Percentiles rank a stretch among this genome's conserved stretches.
These are phyloP conservation scores for Anguilla pacifica DNA, from an alignment of 2,797 vertebrate species.

Conservation along the genomic window DNA sequence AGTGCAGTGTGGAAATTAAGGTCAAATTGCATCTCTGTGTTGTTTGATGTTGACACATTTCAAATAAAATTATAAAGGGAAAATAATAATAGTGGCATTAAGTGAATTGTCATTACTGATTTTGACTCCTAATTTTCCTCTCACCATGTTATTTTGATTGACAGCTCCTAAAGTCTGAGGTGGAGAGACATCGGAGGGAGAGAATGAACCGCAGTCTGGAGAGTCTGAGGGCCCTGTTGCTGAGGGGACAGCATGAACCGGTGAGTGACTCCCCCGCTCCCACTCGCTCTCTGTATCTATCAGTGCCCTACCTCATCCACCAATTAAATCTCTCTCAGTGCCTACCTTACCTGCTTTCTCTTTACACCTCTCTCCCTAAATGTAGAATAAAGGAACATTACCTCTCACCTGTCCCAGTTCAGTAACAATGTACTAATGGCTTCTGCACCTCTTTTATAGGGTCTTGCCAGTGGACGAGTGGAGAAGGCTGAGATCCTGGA, in stretches of 20 bases:
- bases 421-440: background rate
- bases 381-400: background rate
- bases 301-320: background rate
- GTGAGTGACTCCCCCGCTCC: background rate
- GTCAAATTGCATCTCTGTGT: background rate
- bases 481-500: slow-evolving; percentile 77
- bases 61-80: background rate
- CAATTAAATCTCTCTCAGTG: background rate
- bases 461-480: slow-evolving; percentile 66
- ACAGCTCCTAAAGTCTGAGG: background rate
- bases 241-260: background rate
- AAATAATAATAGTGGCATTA: background rate
- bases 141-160: background rate
- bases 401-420: background rate
- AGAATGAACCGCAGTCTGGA: slow-evolving; percentile 12
- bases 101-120: background rate
- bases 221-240: background rate
- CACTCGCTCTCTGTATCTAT: background rate
- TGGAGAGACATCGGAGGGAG: background rate
- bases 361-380: background rate
- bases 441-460: slow-evolving; percentile 48
- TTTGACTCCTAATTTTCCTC: background rate
- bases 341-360: background rate
- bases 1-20: background rate
- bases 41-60: background rate